These are phyloP conservation scores for Alcedo atthis DNA, from an alignment of 2,797 vertebrate species.

Conservation along the genomic window DNA sequence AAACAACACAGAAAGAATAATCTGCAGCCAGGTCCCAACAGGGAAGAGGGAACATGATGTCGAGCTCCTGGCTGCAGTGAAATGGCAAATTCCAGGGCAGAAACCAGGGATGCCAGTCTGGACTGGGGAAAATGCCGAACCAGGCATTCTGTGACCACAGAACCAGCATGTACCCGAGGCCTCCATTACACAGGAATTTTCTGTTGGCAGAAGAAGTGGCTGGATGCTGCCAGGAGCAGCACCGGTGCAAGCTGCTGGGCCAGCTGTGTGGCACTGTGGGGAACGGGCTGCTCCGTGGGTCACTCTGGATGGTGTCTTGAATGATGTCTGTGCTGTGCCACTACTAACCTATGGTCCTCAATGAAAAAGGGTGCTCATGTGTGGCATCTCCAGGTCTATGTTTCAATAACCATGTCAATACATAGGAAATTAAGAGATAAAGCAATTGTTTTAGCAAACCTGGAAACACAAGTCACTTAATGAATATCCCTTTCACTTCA, in stretches of 20 bases:
- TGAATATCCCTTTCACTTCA: constrained; percentile 46
- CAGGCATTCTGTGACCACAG: rapidly evolving
- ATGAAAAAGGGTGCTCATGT: background rate
- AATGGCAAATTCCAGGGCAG: constrained; percentile 24
- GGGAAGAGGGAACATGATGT: background rate
- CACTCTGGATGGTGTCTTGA: background rate
- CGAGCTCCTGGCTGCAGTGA: constrained; percentile 2
- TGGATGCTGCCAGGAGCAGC: rapidly evolving
- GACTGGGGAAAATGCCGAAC: background rate
- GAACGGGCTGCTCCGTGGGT: rapidly evolving
- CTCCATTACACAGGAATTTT: rapidly evolving
- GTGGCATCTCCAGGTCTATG: background rate
- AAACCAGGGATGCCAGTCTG: background rate
- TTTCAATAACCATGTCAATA: background rate
- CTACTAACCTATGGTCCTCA: background rate
- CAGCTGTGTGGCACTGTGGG: rapidly evolving
- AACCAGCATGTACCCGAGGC: rapidly evolving
- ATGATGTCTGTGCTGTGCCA: background rate
- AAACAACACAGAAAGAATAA: background rate
- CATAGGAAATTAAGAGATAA: constrained; percentile 19
- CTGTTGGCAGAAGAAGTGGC: background rate
- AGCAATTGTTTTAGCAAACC: constrained; percentile 37
- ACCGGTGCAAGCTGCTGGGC: rapidly evolving
- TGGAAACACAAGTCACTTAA: constrained; percentile 35
- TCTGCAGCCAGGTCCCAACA: background rate